phyloP scores from a whole-genome alignment of 2,888 invertebrate species.

The Gari tellinella region DNA sequence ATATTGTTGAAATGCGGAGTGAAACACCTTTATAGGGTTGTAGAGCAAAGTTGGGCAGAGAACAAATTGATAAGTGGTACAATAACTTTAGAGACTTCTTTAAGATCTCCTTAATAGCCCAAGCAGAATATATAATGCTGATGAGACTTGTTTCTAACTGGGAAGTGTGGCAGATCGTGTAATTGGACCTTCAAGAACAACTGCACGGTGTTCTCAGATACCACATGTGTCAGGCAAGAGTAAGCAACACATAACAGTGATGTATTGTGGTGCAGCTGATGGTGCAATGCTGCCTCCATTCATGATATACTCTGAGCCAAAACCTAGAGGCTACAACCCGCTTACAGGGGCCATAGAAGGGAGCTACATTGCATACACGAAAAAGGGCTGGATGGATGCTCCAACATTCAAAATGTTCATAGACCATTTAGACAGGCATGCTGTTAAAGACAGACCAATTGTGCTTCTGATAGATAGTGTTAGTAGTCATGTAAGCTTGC shows the following conservation, averaged over 20 bases:
- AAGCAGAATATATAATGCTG: slow-evolving; percentile 15
- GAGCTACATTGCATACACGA: slow-evolving; percentile 35
- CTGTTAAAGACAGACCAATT: slow-evolving; percentile 38
- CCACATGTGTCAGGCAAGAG: slow-evolving; percentile 39
- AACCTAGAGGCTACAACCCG: slow-evolving; percentile 34
- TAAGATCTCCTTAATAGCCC: no score
- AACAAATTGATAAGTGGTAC: slow-evolving; percentile 11
- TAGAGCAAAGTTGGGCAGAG: background rate
- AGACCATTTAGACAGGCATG: slow-evolving; percentile 38
- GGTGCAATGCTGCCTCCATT: slow-evolving; percentile 51
- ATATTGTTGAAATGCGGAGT: slow-evolving; percentile 9
- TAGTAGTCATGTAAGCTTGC: slow-evolving; percentile 36
- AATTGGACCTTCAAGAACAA: slow-evolving; percentile 3
- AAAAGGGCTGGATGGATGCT: slow-evolving; percentile 52
- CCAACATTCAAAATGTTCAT: slow-evolving; percentile 33
- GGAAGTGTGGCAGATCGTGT: slow-evolving; percentile 11
- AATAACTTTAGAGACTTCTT: slow-evolving; percentile 5
- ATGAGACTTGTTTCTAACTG: slow-evolving; percentile 7
- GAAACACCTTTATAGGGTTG: slow-evolving; percentile 6
- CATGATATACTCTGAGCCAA: slow-evolving; percentile 36
- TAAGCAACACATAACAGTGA: slow-evolving; percentile 41
- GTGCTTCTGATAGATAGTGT: no score
- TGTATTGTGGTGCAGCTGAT: slow-evolving; percentile 36
- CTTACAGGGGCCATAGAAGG: slow-evolving; percentile 36
- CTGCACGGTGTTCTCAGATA: background rate